Evolutionary conservation across 2,797 vertebrate genomes (phyloP).

Genomic region (Sebastes minor): DNA sequence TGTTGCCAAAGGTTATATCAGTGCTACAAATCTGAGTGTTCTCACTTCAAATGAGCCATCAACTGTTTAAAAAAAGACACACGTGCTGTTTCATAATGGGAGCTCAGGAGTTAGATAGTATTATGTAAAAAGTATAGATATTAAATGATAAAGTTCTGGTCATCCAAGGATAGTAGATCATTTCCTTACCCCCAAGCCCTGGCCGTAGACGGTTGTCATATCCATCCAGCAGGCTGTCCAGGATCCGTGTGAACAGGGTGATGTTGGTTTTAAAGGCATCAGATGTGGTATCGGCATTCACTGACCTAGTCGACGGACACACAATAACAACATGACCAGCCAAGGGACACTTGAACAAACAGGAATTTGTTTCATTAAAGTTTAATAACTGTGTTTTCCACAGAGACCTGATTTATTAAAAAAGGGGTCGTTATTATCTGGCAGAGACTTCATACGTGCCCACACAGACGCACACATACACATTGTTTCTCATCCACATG

Average conservation of each 20-base stretch:
- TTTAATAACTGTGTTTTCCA: constrained; percentile 6
- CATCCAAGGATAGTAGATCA: not conserved
- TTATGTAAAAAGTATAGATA: not conserved
- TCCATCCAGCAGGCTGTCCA: constrained; percentile 97
- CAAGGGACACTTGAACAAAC: not conserved
- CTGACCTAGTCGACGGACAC: constrained; percentile 82
- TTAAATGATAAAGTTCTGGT: not conserved
- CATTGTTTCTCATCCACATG: constrained; percentile 43
- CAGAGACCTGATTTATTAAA: constrained; percentile 22
- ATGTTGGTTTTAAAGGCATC: constrained; percentile 98
- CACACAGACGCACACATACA: constrained; percentile 38
- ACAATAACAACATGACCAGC: constrained; percentile 16
- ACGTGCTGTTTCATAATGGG: not conserved
- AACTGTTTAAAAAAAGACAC: constrained; percentile 12
- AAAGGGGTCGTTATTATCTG: constrained; percentile 28
- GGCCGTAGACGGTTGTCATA: constrained; percentile 98
- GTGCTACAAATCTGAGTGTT: constrained; percentile 44
- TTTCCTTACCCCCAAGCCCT: constrained; percentile 93
- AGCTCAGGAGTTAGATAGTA: not conserved
- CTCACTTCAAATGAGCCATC: constrained; percentile 47
- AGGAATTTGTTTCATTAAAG: constrained; percentile 9
- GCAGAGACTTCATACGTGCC: constrained; percentile 29
- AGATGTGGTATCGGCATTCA: constrained; percentile 86
- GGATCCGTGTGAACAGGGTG: constrained; percentile 96
- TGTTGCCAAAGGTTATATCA: constrained; percentile 51